phyloP scores from a whole-genome alignment of 2,888 invertebrate genomes.

The Lepidocyrtinus sp. region DNA sequence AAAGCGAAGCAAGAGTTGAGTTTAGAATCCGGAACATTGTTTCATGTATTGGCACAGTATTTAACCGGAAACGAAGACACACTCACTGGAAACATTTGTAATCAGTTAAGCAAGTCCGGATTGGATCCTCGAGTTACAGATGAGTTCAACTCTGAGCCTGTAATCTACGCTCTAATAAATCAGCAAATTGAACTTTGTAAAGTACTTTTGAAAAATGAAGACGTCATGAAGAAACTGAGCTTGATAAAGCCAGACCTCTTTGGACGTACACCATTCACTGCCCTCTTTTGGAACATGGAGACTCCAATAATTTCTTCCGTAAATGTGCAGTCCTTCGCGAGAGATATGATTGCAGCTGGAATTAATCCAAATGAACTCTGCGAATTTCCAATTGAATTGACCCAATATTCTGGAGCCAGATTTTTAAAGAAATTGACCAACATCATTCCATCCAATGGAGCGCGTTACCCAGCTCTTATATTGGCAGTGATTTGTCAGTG shows the following conservation, averaged over 20 bases:
- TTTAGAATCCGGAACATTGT: constrained; percentile 71
- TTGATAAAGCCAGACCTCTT: constrained; percentile 71
- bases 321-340: constrained; percentile 21
- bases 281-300: constrained; percentile 72
- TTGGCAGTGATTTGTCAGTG: constrained; percentile 58
- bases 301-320: neutral
- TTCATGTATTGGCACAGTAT: constrained; percentile 72
- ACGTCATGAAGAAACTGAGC: constrained; percentile 6
- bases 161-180: constrained; percentile 73
- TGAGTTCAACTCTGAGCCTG: constrained; percentile 72
- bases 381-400: constrained; percentile 57
- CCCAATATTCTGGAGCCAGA: constrained; percentile 52
- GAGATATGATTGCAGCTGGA: constrained; percentile 32
- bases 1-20: constrained; percentile 70
- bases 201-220: neutral
- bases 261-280: constrained; percentile 72
- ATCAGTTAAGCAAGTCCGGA: constrained; percentile 71
- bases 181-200: constrained; percentile 71
- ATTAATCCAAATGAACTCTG: constrained; percentile 36
- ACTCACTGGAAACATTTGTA: constrained; percentile 46
- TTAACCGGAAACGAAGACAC: constrained; percentile 32
- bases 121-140: constrained; percentile 72
- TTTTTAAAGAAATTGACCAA: constrained; percentile 11
- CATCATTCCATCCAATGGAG: constrained; percentile 28
- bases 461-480: constrained; percentile 62